Evolutionary conservation across 1,140 invertebrate genomes (phyloP), one percentile per base, ranked within the genome.

Genomic region (Bombus breviceps): DNA sequence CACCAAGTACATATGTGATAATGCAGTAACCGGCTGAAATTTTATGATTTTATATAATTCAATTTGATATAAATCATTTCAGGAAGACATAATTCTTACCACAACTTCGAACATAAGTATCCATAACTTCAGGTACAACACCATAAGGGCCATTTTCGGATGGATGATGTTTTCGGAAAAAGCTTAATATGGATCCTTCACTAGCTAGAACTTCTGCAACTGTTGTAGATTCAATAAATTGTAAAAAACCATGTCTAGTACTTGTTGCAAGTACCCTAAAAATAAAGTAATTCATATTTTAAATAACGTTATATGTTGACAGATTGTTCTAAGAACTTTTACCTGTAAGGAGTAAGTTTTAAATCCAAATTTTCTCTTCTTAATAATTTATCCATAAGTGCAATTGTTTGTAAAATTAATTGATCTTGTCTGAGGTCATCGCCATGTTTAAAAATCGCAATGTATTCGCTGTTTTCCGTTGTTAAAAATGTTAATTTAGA

Each of bases 371-470:
- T 99, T 95, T 99, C 98, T 89, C 98, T 96, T 69, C 98, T 96
- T 57, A 99, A 95, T 37, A 99, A 95, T 95, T 99, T 98, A 95
- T 99, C 99, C 99, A 99, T 99, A 9, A 99, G 95, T 0, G 98
- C 98, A 83, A 99, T 99, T 95, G 99, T 99, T 95, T 98, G 98
- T 77, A 99, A 95, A 87, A 99, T 98, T 0, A 99, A 96, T 95
- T 99, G 99, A 96, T 99, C 99, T 95, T 99, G 99, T 41, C 99
- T 95, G n/a, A 99, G 94, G 95, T 99, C 99, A 95, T 99, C 99
- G 1, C 99, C 99, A 92, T 99, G 97, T 96, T 99, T 99, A 94
- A 99, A 99, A 88, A 99, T 99, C 0, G 98, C 98, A 28, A 98
- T 97, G 95, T 99, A 99, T 93, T 99, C 98, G n/a, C 95, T 95